Conservation (phyloP, 2,797 vertebrate genomes). For the Melanogrammus aeglefinus region DNA sequence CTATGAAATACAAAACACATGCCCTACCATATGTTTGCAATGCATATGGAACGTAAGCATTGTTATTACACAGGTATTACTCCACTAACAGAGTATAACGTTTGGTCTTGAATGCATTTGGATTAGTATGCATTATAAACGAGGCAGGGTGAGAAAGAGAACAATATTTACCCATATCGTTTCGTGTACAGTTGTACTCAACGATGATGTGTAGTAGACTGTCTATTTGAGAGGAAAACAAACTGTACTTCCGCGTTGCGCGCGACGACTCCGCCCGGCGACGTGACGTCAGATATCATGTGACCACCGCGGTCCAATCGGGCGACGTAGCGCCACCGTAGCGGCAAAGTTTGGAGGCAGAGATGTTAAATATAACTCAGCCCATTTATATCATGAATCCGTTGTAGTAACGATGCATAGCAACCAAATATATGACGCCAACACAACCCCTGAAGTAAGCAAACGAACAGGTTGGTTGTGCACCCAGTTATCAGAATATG, state of each 20-base stretch:
- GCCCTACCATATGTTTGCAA: neutral
- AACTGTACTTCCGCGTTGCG: slow-evolving; percentile 65
- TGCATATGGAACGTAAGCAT: neutral
- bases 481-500: neutral
- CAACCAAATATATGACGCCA: slow-evolving; percentile 21
- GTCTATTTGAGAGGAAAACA: slow-evolving; percentile 24
- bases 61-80: neutral
- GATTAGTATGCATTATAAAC: neutral
- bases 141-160: neutral
- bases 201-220: neutral
- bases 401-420: slow-evolving; percentile 58
- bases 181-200: slow-evolving; percentile 6
- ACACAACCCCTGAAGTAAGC: neutral
- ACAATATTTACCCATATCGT: slow-evolving; percentile 73
- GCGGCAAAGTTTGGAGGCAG: slow-evolving; percentile 16
- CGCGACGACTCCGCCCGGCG: slow-evolving; percentile 37
- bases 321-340: slow-evolving; percentile 12
- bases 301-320: slow-evolving; percentile 56
- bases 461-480: neutral
- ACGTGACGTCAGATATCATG: slow-evolving; percentile 35
- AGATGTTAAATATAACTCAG: neutral
- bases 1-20: neutral
- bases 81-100: neutral
- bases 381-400: neutral
- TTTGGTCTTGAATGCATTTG: neutral